Conservation (phyloP, 2,797 vertebrate genomes). For the Cyclopterus lumpus region DNA sequence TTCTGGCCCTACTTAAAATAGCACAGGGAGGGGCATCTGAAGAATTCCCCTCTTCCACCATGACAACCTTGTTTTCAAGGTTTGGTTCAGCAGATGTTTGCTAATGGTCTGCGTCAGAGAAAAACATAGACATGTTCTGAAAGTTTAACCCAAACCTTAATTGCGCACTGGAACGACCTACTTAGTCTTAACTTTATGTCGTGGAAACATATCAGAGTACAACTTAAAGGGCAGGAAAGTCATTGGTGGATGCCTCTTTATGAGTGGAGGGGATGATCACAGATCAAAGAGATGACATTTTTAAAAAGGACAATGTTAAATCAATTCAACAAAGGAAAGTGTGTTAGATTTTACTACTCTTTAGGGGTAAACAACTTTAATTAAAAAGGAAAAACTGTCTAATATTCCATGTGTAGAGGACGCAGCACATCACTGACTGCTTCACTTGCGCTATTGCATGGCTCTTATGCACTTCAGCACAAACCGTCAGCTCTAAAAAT, state of each 20-base stretch:
- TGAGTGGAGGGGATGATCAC: constrained; percentile 10
- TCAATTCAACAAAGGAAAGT: constrained; percentile 53
- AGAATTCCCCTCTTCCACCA: constrained; percentile 65
- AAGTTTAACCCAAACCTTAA: constrained; percentile 58
- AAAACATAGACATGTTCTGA: constrained; percentile 50
- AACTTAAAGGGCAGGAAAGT: constrained; percentile 29
- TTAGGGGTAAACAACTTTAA: constrained; percentile 56
- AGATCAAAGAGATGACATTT: constrained; percentile 37
- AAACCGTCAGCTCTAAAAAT: constrained; percentile 74
- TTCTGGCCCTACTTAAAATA: constrained; percentile 79
- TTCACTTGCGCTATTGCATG: constrained; percentile 25
- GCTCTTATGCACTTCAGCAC: constrained; percentile 66
- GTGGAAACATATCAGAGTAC: constrained; percentile 40
- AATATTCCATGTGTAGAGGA: constrained; percentile 27
- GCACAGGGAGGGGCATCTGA: constrained; percentile 63
- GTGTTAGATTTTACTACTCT: constrained; percentile 51
- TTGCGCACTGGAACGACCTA: constrained; percentile 29
- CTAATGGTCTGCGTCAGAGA: constrained; percentile 60
- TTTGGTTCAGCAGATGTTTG: constrained; percentile 71
- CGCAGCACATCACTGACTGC: constrained; percentile 21
- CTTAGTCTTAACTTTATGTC: constrained; percentile 23
- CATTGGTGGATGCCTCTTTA: constrained; percentile 18
- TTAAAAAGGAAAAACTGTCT: constrained; percentile 51
- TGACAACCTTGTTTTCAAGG: constrained; percentile 37
- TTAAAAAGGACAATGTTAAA: constrained; percentile 36